Percentiles rank a stretch among this genome's conserved stretches.
phyloP scores from a whole-genome alignment of 2,113 vertebrate species.

The Oxyura jamaicensis region DNA sequence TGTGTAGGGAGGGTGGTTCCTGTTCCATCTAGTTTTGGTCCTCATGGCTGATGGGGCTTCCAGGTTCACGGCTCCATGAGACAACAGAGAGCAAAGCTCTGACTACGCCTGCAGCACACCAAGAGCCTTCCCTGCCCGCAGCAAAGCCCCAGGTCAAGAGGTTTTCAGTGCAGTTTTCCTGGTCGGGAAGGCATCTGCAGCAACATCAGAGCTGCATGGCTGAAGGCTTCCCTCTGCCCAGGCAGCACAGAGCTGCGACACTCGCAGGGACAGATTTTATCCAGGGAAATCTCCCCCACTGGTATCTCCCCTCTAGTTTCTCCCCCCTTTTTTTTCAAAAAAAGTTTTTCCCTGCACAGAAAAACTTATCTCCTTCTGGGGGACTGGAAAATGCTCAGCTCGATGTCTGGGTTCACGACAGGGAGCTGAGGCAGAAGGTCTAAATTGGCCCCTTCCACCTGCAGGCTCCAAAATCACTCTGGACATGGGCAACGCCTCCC shows the following conservation, averaged over 20 bases:
- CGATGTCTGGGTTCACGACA: rapidly evolving
- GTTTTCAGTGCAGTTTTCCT: background rate
- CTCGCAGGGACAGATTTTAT: background rate
- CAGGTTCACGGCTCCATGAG: background rate
- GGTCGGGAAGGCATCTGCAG: background rate
- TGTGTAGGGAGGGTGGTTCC: background rate
- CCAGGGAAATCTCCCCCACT: background rate
- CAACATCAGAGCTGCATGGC: background rate
- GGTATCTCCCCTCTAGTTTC: background rate
- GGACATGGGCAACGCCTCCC: rapidly evolving
- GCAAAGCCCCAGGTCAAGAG: background rate
- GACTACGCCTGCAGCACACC: background rate
- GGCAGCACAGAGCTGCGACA: background rate
- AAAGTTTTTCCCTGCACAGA: background rate
- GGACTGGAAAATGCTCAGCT: background rate
- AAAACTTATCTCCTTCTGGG: background rate
- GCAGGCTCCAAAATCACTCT: background rate
- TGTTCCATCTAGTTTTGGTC: background rate
- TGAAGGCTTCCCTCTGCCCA: background rate
- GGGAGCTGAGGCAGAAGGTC: background rate
- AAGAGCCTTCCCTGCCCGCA: background rate
- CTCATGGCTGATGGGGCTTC: background rate
- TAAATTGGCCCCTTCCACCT: background rate
- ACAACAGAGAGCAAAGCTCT: background rate
- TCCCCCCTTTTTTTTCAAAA: background rate